Evolutionary conservation across 2,113 vertebrate genomes (phyloP), one percentile per base, ranked within the genome.

Genomic region (Rhagologus leucostigma): DNA sequence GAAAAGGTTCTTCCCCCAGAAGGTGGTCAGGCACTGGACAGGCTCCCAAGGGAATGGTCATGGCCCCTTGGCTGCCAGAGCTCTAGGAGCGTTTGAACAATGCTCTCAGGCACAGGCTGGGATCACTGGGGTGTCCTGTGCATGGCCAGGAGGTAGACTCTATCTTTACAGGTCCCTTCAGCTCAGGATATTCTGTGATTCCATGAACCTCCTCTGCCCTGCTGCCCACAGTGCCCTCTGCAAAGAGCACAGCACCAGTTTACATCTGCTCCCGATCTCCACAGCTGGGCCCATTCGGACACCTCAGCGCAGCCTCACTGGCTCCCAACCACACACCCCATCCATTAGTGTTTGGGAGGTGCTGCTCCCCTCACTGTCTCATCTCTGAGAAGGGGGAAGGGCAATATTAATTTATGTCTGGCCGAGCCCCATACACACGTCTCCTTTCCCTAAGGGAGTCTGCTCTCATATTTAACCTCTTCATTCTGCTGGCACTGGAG

Each of bases 401-500:
- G 63, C 78, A 41, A 11, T 15, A 29, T 27, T 52, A 57, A 90
- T 68, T 82, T 52, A 83, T 35, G 41, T 33, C 69, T 20, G 41
- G 15, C 41, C 0, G 10, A 90, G 71, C 81, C 79, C 76, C 12
- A 2, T 46, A 10, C 9, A 6, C 41, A 32, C 8, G 0, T 81
- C 83, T 96, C 85, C 87, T 59, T 50, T 24, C 55, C 73, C 69
- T 32, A 27, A 24, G 60, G 83, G 86, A 69, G 49, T 47, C 47
- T 87, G 68, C 49, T 90, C 86, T 92, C 47, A 3, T 57, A 10
- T 83, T 90, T 90, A 87, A 87, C 93, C 92, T 93, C 94, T 93
- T 89, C 90, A 84, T 76, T 76, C 84, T 71, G 88, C 84, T 94
- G 79, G 93, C 84, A 84, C 79, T 27, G 47, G 88, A 95, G 62